Conservation (phyloP, 2,113 vertebrate genomes). For the Centrocercus urophasianus region DNA sequence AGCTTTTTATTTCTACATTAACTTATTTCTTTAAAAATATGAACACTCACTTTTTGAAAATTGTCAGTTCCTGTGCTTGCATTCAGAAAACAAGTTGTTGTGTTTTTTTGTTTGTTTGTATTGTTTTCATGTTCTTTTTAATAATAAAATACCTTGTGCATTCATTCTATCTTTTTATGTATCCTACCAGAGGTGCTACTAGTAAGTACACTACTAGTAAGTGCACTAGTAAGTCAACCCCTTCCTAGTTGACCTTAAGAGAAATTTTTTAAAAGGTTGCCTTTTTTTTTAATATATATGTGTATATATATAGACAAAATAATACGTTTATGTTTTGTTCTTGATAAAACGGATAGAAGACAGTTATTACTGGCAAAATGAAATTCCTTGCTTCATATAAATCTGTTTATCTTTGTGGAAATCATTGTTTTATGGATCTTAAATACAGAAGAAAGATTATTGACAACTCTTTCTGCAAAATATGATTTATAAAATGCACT, state of each 20-base stretch:
- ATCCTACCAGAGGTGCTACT: background rate
- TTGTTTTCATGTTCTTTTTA: background rate
- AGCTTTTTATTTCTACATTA: background rate
- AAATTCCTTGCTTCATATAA: constrained; percentile 70
- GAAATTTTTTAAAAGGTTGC: constrained; percentile 35
- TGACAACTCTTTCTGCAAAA: constrained; percentile 57
- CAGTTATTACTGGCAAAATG: constrained; percentile 67
- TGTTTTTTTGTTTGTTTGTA: background rate
- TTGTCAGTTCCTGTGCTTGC: background rate
- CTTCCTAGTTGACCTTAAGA: background rate
- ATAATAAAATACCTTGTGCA: background rate
- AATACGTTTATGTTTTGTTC: constrained; percentile 40
- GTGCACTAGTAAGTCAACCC: too few relatives aligned
- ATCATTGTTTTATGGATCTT: constrained; percentile 71
- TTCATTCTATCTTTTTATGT: background rate
- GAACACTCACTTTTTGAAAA: background rate
- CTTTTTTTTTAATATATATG: background rate
- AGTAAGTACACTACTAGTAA: background rate
- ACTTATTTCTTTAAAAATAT: background rate
- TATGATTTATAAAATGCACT: constrained; percentile 27
- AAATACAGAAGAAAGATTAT: constrained; percentile 73
- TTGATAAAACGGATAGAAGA: constrained; percentile 51
- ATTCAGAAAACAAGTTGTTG: background rate
- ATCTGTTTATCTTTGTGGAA: constrained; percentile 73
- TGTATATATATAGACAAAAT: constrained; percentile 25